A percentile compares a stretch with the other conserved stretches of the same genome.
Evolutionary conservation across 2,797 vertebrate species (phyloP).

Genomic region (Pachyuromys duprasi): DNA sequence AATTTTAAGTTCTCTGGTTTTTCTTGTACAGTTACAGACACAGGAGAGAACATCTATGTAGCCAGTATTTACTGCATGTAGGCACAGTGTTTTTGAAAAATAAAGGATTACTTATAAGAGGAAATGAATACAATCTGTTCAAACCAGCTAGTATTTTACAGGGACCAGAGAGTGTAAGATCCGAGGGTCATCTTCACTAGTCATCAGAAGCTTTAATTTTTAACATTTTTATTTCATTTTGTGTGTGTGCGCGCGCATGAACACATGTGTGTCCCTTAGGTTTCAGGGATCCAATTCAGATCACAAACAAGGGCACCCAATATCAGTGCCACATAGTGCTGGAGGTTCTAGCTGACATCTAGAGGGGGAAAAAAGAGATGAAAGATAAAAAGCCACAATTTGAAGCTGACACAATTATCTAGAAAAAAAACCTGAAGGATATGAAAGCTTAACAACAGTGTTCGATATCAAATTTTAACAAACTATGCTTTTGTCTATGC

Average conservation of each 20-base stretch:
- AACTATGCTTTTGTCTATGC: neutral
- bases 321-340: neutral
- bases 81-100: neutral
- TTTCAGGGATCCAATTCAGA: neutral
- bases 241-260: neutral
- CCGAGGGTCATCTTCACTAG: neutral
- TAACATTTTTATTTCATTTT: neutral
- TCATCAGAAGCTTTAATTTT: neutral
- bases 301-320: neutral
- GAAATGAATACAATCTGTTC: neutral
- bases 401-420: neutral
- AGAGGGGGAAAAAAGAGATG: neutral
- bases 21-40: neutral
- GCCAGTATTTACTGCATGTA: neutral
- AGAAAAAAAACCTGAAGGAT: neutral
- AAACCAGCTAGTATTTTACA: neutral
- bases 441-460: neutral
- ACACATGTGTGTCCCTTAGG: neutral
- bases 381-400: neutral
- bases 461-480: neutral
- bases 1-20: neutral
- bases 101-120: neutral
- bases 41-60: neutral
- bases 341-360: too few species aligned
- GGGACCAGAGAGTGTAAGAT: neutral